Evolutionary conservation across 2,888 invertebrate genomes (phyloP), one percentile per base, ranked within the genome.

Genomic region (Kuschelorhynchus macadamiae): DNA sequence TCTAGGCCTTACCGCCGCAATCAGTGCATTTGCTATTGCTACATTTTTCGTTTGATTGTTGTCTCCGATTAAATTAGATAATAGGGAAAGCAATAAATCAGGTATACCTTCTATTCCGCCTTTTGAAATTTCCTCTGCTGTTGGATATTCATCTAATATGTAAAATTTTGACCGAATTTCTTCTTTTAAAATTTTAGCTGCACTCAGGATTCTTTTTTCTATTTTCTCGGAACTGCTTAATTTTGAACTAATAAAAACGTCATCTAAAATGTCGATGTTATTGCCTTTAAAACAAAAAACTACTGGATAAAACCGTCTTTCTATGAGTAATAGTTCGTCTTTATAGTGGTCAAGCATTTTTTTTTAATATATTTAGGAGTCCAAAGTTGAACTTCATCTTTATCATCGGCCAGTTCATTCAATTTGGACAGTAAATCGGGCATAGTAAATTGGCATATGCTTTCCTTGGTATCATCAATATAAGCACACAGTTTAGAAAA

Each of bases 331-430:
- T 36, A 36, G 11, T 36, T 36, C 36, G 2, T 12, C 12, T 36
- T 36, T 11, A 11, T 11, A 36, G 11, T 36, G 36, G 3, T 36
- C 36, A 36, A 11, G 11, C 11, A 36, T 11, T 7, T 36, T 36
- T 36, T 36, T 12, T 36, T 36, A 36, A 36, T 12, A 36, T 36
- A 36, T 12, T 36, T 36, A 36, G 36, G 36, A 36, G 36, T 5
- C 25, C 25, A 25, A 25, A 25, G 3, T 12, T 25, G 4, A 25
- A 25, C 7, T 5, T 25, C 25, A 25, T 5, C 7, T n/a, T n/a
- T n/a, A 7, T 25, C 25, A 25, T 25, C 12, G n/a, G 11, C 36
- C 3, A 36, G 11, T 36, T 36, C n/a, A n/a, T n/a, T n/a, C n/a
- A n/a, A n/a, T n/a, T n/a, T n/a, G n/a, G n/a, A n/a, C n/a, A n/a